Percentiles rank a stretch among this genome's conserved stretches.
These are phyloP conservation scores for Saguinus oedipus DNA, from an alignment of 2,797 vertebrate genomes.

Conservation along the genomic window DNA sequence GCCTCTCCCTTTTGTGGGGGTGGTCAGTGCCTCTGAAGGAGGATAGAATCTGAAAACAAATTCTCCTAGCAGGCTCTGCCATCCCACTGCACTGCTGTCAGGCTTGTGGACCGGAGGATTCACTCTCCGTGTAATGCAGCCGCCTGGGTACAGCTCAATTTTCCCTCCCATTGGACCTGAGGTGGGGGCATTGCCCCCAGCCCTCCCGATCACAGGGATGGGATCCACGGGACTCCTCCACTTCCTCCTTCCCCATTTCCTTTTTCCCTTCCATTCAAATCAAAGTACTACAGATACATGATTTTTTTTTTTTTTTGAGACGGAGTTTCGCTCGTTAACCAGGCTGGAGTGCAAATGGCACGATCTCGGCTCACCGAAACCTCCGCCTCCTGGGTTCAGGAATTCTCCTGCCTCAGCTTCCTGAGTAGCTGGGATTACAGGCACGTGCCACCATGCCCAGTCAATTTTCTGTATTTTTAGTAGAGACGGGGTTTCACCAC, in stretches of 20 bases:
- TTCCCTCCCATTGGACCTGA: too few relatives aligned
- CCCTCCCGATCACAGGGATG: background rate
- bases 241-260: background rate
- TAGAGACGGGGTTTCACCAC: too few relatives aligned
- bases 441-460: too few relatives aligned
- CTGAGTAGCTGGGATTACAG: too few relatives aligned
- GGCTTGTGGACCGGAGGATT: background rate
- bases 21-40: background rate
- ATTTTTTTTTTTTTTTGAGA: background rate
- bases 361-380: too few relatives aligned
- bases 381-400: too few relatives aligned
- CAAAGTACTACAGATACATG: background rate
- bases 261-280: background rate
- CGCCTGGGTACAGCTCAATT: background rate
- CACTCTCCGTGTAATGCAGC: accelerated
- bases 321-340: too few relatives aligned
- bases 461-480: too few relatives aligned
- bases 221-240: too few relatives aligned
- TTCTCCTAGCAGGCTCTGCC: background rate
- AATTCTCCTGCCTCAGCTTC: too few relatives aligned
- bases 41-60: background rate
- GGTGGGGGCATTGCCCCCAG: background rate
- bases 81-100: background rate
- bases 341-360: too few relatives aligned
- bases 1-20: background rate